Evolutionary conservation across 2,888 invertebrate species (phyloP).

Genomic region (Melanostoma mellinum): DNA sequence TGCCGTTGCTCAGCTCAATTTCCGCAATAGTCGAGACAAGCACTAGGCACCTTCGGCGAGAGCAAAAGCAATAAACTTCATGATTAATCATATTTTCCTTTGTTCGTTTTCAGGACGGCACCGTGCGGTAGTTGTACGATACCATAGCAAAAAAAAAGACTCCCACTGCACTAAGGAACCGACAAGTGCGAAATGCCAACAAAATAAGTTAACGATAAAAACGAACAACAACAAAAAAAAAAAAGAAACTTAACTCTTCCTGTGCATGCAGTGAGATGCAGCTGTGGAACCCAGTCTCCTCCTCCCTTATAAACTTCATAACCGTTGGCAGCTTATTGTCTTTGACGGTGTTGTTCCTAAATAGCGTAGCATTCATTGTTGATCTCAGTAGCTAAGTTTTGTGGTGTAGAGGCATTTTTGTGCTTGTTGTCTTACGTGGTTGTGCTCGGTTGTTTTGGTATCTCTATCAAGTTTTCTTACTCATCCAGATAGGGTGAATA

Average conservation of each 20-base stretch:
- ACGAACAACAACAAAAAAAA: slow-evolving; percentile 3
- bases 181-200: slow-evolving; percentile 51
- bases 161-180: slow-evolving; percentile 16
- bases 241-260: slow-evolving; percentile 21
- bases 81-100: slow-evolving; percentile 66
- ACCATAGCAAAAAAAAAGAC: slow-evolving; percentile 24
- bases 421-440: slow-evolving; percentile 1
- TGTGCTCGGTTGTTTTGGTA: neutral
- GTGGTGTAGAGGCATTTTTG: slow-evolving; percentile 27
- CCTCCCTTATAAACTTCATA: slow-evolving; percentile 57
- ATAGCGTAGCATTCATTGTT: slow-evolving; percentile 52
- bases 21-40: slow-evolving; percentile 30
- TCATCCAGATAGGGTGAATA: slow-evolving; percentile 63
- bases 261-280: slow-evolving; percentile 39
- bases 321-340: slow-evolving; percentile 68
- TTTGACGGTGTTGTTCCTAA: slow-evolving; percentile 61
- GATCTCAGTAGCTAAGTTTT: slow-evolving; percentile 38
- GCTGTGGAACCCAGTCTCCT: slow-evolving; percentile 8
- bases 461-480: slow-evolving; percentile 51
- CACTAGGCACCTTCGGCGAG: slow-evolving; percentile 14
- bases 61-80: slow-evolving; percentile 68
- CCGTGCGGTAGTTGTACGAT: neutral
- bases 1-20: slow-evolving; percentile 48
- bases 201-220: slow-evolving; percentile 16
- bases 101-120: slow-evolving; percentile 22